Evolutionary conservation across 1,140 invertebrate genomes (phyloP).

Genomic region (Drosophila melanogaster): Release_6_plus_ISO1_MT NC_004354.4:12638001-12638500

Average conservation of each 20-base stretch:
- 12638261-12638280: too few species aligned
- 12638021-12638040: slow-evolving; percentile 96
- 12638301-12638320: slow-evolving; percentile 3
- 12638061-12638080: slow-evolving; percentile 95
- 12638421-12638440: slow-evolving; percentile 99
- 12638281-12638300: too few species aligned
- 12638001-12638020: slow-evolving; percentile 85
- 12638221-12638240: not conserved
- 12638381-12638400: slow-evolving; percentile 99
- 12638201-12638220: too few species aligned
- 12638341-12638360: slow-evolving; percentile 98
- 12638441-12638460: slow-evolving; percentile 99
- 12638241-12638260: too few species aligned
- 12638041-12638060: slow-evolving; percentile 96
- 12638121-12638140: slow-evolving; percentile 99
- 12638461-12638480: slow-evolving; percentile 96
- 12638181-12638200: too few species aligned
- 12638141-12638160: slow-evolving; percentile 97
- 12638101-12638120: slow-evolving; percentile 98
- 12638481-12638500: slow-evolving; percentile 99
- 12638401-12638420: slow-evolving; percentile 96
- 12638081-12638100: slow-evolving; percentile 96
- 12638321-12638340: slow-evolving; percentile 15
- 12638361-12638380: slow-evolving; percentile 98
- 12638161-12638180: slow-evolving; percentile 94